Evolutionary conservation across 2,113 vertebrate genomes (phyloP).

Genomic region (Hippocampus comes): DNA sequence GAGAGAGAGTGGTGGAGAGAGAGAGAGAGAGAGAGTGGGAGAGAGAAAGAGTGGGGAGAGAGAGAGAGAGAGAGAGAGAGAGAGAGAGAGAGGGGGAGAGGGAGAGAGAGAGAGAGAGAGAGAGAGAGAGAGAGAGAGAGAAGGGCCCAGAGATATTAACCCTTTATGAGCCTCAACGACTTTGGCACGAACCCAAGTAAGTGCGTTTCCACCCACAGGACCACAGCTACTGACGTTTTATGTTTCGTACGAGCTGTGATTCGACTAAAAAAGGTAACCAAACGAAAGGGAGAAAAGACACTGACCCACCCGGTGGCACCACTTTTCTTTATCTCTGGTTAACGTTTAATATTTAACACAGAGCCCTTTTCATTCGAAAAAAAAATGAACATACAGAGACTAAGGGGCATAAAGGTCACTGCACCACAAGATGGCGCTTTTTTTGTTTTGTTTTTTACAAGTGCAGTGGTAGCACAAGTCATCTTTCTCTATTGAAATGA

Average conservation of each 20-base stretch:
- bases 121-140: constrained; percentile 47
- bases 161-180: neutral
- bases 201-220: neutral
- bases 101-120: constrained; percentile 46
- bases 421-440: neutral
- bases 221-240: neutral
- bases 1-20: constrained; percentile 64
- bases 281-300: neutral
- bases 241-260: neutral
- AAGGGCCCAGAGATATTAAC: constrained; percentile 18
- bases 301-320: neutral
- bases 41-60: constrained; percentile 59
- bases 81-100: constrained; percentile 51
- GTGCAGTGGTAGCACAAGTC: neutral
- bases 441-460: neutral
- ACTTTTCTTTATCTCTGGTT: neutral
- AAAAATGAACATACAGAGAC: neutral
- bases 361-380: neutral
- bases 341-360: neutral
- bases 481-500: neutral
- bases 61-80: constrained; percentile 38
- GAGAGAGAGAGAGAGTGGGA: constrained; percentile 64
- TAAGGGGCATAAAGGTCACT: neutral
- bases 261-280: neutral
- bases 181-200: constrained; percentile 4